Evolutionary conservation across 1,140 invertebrate genomes (phyloP), one percentile per base, ranked within the genome.

Genomic region (Drosophila yakuba): DNA sequence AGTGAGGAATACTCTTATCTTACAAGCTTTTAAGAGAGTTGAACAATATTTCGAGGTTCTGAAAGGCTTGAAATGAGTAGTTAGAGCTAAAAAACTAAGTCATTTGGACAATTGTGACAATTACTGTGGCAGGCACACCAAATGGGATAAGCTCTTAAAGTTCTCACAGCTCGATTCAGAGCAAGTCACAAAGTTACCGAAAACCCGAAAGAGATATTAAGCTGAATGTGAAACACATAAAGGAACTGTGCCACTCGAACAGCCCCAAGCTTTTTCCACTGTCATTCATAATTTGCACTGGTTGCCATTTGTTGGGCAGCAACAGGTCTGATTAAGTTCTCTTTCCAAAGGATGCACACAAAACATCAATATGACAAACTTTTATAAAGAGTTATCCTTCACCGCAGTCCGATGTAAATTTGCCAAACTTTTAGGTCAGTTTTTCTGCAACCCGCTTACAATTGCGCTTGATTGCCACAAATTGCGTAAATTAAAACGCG

Each of bases 401-500:
- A 32, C 12, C 51, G 20, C 14, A 23, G 12, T 10, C 43, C 36
- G n/a, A 55, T 56, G 12, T 4, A 55, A 63, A 60, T 64, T 48
- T 47, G 44, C 20, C 15, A 39, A 57, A 55, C 32, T 60, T 75
- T 57, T 45, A 15, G 23, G 39, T 60, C 17, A 11, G 15, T 25
- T 41, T 41, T 15, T 15, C 44, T 55, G 2, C n/a, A 55, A 10
- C 17, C 17, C 32, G 12, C 14, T 50, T 76, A 63, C 67, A 88
- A 83, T 83, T 80, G 77, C 68, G 84, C 79, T 74, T 83, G 83
- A 88, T 88, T 88, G 56, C 73, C 62, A 55, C 43, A 74, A 80
- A 84, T 78, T 84, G 80, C 80, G 60, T 88, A 79, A 82, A 82
- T 88, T 86, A 82, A 86, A 79, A 36, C 6, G 76, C 78, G 74